These are phyloP conservation scores for Xyliphius kryptos DNA, from an alignment of 2,113 vertebrate genomes.

Conservation along the genomic window DNA sequence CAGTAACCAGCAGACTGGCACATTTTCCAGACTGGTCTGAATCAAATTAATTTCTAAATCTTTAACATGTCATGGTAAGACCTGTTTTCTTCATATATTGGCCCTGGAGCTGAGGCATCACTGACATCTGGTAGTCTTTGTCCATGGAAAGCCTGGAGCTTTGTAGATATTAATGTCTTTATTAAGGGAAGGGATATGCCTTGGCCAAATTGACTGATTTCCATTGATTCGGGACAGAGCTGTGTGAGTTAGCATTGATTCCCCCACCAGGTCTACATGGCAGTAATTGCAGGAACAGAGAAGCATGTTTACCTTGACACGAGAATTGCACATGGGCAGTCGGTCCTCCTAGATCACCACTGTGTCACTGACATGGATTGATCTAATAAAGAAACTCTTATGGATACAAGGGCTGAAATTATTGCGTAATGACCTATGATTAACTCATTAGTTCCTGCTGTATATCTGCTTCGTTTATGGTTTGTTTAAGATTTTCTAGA, in stretches of 20 bases:
- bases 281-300: conserved; percentile 85
- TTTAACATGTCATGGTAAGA: conserved; percentile 16
- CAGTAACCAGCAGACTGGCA: no score
- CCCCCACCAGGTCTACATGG: conserved; percentile 82
- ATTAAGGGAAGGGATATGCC: conserved; percentile 89
- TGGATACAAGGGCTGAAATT: no score
- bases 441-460: no score
- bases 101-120: conserved; percentile 4
- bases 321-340: conserved; percentile 17
- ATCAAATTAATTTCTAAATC: no score
- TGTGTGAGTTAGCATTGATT: conserved; percentile 87
- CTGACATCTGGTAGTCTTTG: conserved; percentile 80
- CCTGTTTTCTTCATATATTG: conserved; percentile 8
- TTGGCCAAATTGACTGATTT: conserved; percentile 81
- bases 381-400: no score
- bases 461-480: no score
- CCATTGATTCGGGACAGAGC: conserved; percentile 84
- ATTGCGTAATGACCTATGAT: no score
- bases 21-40: no score
- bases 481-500: no score
- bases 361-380: no score
- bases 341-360: conserved; percentile 14
- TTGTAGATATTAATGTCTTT: conserved; percentile 87
- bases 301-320: conserved; percentile 31
- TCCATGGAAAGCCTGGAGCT: conserved; percentile 73